These are phyloP conservation scores for Potamarius usumacintae DNA, from an alignment of 2,113 vertebrate species.

Conservation along the genomic window DNA sequence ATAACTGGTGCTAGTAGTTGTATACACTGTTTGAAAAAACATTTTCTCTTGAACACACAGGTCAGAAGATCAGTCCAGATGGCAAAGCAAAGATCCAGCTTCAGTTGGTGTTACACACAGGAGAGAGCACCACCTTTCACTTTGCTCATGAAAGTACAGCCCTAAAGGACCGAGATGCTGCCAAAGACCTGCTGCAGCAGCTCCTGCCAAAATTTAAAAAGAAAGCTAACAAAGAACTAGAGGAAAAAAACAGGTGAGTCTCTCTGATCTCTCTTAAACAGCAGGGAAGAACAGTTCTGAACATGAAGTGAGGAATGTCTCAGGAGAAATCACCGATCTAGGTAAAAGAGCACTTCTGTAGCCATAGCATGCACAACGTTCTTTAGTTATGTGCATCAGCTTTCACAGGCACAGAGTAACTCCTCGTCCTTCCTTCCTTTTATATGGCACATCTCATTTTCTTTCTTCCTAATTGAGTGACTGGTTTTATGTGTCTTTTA, in stretches of 20 bases:
- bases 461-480: background rate
- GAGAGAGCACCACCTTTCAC: slow-evolving; percentile 96
- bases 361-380: too few species aligned
- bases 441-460: background rate
- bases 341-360: too few species aligned
- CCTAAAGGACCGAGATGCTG: slow-evolving; percentile 89
- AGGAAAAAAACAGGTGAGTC: slow-evolving; percentile 94
- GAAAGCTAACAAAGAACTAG: slow-evolving; percentile 97
- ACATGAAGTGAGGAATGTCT: background rate
- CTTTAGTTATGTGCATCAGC: background rate
- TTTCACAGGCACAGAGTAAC: background rate
- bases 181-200: slow-evolving; percentile 96
- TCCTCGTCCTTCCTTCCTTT: background rate
- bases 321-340: background rate
- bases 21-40: background rate
- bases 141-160: slow-evolving; percentile 94
- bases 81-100: slow-evolving; percentile 98
- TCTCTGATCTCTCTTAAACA: background rate
- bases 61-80: slow-evolving; percentile 99
- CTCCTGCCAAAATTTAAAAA: slow-evolving; percentile 97
- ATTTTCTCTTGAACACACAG: slow-evolving; percentile 63
- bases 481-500: background rate
- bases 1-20: background rate
- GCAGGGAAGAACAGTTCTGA: background rate
- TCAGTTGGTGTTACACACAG: slow-evolving; percentile 92